Conservation (phyloP, 2,888 invertebrate species). For the Cryptocephalus moraei region DNA sequence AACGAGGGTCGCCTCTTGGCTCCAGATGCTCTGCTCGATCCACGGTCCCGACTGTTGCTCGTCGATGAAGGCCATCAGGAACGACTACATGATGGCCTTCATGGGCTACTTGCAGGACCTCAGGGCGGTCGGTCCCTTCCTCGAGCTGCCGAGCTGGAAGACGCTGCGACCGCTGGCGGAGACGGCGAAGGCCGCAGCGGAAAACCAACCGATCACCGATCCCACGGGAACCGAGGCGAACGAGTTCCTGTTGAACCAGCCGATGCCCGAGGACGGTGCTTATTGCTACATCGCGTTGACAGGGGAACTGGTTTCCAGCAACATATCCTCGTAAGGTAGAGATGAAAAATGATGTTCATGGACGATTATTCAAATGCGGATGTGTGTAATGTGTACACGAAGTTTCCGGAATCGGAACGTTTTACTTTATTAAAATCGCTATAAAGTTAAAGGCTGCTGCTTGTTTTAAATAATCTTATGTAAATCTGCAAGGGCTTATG, state of each 20-base stretch:
- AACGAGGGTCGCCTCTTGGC: conserved; percentile 40
- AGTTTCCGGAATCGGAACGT: too few relatives aligned
- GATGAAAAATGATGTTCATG: too few relatives aligned
- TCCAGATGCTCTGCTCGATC: conserved; percentile 42
- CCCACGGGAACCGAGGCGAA: conserved; percentile 39
- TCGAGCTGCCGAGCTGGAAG: conserved; percentile 38
- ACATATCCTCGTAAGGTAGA: conserved; percentile 6
- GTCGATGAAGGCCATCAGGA: conserved; percentile 43
- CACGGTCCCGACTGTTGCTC: conserved; percentile 38
- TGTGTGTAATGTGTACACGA: too few relatives aligned
- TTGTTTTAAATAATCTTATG: conserved; percentile 40
- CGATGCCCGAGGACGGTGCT: conserved; percentile 43
- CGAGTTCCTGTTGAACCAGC: conserved; percentile 39
- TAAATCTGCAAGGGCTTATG: conserved; percentile 34
- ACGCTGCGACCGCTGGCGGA: conserved; percentile 35
- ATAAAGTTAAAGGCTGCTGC: conserved; percentile 34
- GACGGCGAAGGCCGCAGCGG: conserved; percentile 34
- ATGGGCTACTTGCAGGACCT: conserved; percentile 40
- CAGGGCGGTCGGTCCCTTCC: conserved; percentile 40
- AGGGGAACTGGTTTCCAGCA: conserved; percentile 36
- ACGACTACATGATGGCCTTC: conserved; percentile 45
- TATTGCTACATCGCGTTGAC: conserved; percentile 46
- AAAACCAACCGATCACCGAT: conserved; percentile 38
- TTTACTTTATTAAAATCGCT: conserved; percentile 29
- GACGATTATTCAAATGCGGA: too few relatives aligned